Base-by-base conservation (phyloP, 2,797 vertebrate species). In the Cossypha caffra region DNA sequence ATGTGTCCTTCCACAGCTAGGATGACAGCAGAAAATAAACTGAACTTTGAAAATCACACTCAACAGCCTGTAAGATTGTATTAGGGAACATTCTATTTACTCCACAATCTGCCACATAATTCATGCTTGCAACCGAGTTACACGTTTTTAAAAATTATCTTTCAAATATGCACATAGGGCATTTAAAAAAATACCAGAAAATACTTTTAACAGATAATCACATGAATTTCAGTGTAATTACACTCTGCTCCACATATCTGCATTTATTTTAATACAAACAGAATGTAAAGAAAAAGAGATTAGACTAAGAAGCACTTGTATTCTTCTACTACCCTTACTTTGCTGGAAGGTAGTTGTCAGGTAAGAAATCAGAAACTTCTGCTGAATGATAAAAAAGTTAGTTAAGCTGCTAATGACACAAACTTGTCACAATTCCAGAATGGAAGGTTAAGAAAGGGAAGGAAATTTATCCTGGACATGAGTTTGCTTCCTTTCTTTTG, bases 1-100 rank as follows among this genome's bases (percentile, higher is more conserved):
- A 99, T 98, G 95, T 99, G 99, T 63, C 99, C 99, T 96, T 99
- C 99, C 62, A 99, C 99, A 93, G 99, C 99, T 99, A 96, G 76
- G 19, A 90, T 89, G 71, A 97, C 67, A 98, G 89, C 64, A 97
- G 33, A 96, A 64, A 80, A 96, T 45, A 63, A 94, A 88, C 40
- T 63, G 87, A 96, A 88, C 74, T 86, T 67, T 95, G 75, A 97
- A 93, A 97, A 95, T 76, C 80, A 64, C 66, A 83, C 77, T 91
- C 69, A 86, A 58, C 12, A 81, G 78, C 48, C 45, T 88, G 54
- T 66, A 94, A 77, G 64, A 84, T n/a, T 42, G 43, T 77, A 18
- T 69, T 95, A 89, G 35, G 21, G 55, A 94, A 82, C 33, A 90
- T 72, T 42, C 90, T 51, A 55, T 64, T 62, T 58, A 86, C 5